phyloP scores from a whole-genome alignment of 2,797 vertebrate species.

The Pteropus rufus region DNA sequence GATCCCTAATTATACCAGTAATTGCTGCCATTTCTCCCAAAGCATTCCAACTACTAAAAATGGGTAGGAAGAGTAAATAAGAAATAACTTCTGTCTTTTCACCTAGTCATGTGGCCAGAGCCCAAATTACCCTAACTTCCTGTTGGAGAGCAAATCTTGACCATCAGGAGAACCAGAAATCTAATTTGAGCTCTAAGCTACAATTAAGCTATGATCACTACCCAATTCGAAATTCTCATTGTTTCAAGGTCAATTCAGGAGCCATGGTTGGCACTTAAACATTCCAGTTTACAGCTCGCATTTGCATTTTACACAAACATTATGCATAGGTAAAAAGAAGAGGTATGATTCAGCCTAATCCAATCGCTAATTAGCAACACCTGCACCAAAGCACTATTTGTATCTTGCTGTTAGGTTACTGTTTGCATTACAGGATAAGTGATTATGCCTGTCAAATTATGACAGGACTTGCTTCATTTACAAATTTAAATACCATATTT shows the following conservation, averaged over 20 bases:
- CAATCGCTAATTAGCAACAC: constrained; percentile 68
- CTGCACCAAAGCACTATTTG: constrained; percentile 48
- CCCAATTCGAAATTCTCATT: neutral
- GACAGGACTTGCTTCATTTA: constrained; percentile 53
- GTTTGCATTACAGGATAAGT: constrained; percentile 45
- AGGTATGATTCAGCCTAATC: neutral
- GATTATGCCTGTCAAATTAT: constrained; percentile 70
- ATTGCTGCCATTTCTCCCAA: neutral
- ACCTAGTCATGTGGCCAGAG: neutral
- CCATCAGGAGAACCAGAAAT: neutral
- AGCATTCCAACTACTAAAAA: neutral
- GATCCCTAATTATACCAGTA: neutral
- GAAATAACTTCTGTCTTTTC: neutral
- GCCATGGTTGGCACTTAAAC: neutral
- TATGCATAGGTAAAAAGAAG: constrained; percentile 27
- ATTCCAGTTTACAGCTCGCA: neutral
- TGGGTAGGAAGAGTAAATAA: neutral
- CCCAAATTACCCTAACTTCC: neutral
- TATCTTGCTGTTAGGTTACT: constrained; percentile 47
- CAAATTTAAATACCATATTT: constrained; percentile 65
- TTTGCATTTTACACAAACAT: constrained; percentile 63
- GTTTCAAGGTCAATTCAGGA: constrained; percentile 18
- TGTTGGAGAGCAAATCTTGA: neutral
- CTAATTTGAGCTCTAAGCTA: neutral
- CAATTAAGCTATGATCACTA: neutral